Conservation (phyloP, 2,797 vertebrate genomes). For the Australoheros facetus region DNA sequence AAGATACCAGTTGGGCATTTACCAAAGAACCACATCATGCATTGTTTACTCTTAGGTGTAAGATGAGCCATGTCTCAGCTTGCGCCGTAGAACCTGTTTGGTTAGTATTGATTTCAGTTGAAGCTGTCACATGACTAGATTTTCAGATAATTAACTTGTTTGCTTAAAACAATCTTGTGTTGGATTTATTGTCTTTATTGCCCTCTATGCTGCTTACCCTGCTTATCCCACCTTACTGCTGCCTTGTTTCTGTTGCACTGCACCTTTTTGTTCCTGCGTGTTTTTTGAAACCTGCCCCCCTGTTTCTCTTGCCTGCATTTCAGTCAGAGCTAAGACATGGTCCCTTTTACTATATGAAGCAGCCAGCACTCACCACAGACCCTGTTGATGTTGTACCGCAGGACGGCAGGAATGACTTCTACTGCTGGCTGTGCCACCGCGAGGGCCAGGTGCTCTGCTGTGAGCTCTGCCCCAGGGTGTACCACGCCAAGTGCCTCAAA, state of each 20-base stretch:
- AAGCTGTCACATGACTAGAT: constrained; percentile 22
- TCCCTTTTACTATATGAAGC: constrained; percentile 99
- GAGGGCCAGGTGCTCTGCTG: constrained; percentile 99
- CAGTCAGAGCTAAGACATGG: constrained; percentile 99
- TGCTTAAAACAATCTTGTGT: constrained; percentile 37
- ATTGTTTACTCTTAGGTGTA: constrained; percentile 12
- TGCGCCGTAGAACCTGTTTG: constrained; percentile 41
- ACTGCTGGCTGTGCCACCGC: constrained; percentile 99
- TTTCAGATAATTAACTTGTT: constrained; percentile 21
- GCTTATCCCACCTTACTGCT: constrained; percentile 67
- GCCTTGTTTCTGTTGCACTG: constrained; percentile 79
- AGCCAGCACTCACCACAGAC: constrained; percentile 90
- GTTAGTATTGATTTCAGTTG: constrained; percentile 21
- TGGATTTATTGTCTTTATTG: constrained; percentile 33
- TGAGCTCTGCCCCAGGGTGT: constrained; percentile 99
- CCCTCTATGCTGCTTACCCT: constrained; percentile 59
- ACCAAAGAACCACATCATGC: background rate
- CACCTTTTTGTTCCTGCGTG: constrained; percentile 84
- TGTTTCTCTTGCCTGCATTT: constrained; percentile 98
- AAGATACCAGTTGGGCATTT: background rate
- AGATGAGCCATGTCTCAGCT: constrained; percentile 9
- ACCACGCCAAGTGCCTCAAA: constrained; percentile 99
- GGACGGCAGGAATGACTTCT: constrained; percentile 99
- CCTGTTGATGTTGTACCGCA: constrained; percentile 99
- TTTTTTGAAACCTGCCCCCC: constrained; percentile 95